Evolutionary conservation across 2,113 vertebrate genomes (phyloP).

Genomic region (Globicephala melas): DNA sequence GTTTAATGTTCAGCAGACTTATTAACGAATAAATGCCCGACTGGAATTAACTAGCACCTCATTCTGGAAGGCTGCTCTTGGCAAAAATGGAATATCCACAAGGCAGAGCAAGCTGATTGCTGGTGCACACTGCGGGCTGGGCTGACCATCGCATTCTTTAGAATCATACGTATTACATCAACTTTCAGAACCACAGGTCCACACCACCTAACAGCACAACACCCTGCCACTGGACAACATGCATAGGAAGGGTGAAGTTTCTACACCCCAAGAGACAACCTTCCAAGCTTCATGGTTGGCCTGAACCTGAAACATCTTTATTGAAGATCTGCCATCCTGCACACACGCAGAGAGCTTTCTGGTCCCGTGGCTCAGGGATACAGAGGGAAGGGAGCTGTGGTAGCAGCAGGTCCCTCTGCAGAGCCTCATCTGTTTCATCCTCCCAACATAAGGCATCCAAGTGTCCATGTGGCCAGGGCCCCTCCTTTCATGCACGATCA

Average conservation of each 20-base stretch:
- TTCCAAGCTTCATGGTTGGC: background rate
- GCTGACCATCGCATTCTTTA: background rate
- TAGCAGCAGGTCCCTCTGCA: background rate
- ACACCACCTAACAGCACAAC: background rate
- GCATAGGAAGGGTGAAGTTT: background rate
- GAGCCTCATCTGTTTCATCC: background rate
- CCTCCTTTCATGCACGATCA: background rate
- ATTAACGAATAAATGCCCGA: constrained; percentile 8
- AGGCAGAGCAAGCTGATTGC: background rate
- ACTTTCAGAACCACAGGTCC: background rate
- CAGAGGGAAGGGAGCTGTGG: background rate
- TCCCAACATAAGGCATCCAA: fast-evolving
- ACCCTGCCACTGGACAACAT: background rate
- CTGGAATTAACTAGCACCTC: constrained; percentile 58
- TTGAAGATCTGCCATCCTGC: background rate
- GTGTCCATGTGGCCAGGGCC: background rate
- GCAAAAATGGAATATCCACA: background rate
- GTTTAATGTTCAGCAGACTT: constrained; percentile 13
- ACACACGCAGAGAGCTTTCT: background rate
- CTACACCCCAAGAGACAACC: background rate
- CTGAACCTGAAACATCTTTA: background rate
- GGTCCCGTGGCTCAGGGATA: fast-evolving
- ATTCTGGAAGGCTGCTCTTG: constrained; percentile 45
- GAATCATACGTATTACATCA: background rate
- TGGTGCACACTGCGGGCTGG: background rate